Evolutionary conservation across 2,797 vertebrate species (phyloP).

Genomic region (Rhadinocentrus ornatus): DNA sequence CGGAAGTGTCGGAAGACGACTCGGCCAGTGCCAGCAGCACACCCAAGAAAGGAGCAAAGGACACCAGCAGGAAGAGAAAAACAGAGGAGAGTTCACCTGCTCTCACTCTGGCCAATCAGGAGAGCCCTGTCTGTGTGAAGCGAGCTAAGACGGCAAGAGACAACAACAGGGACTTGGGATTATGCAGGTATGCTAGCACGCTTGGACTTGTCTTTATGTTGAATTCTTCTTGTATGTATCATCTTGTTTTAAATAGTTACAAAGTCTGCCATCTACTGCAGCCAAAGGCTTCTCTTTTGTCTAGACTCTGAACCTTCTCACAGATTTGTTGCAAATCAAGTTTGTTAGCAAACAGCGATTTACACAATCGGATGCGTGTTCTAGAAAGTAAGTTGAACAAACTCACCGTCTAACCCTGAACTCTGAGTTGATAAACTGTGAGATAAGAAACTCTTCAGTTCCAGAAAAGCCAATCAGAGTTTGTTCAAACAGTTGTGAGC

Average conservation of each 20-base stretch:
- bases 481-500: not conserved
- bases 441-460: not conserved
- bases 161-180: conserved; percentile 91
- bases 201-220: conserved; percentile 33
- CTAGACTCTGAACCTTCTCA: not conserved
- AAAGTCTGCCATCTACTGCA: not conserved
- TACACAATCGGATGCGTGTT: not conserved
- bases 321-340: not conserved
- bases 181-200: conserved; percentile 89
- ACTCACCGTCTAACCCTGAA: not conserved
- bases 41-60: conserved; percentile 89
- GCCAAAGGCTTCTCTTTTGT: not conserved
- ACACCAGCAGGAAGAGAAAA: conserved; percentile 91
- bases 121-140: conserved; percentile 88
- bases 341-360: not conserved
- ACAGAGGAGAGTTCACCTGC: conserved; percentile 84
- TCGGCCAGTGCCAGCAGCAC: conserved; percentile 85
- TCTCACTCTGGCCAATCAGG: conserved; percentile 82
- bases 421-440: not conserved
- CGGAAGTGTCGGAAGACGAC: conserved; percentile 90
- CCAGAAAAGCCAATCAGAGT: not conserved
- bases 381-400: not conserved
- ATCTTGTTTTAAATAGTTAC: not conserved
- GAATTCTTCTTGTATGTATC: conserved; percentile 7
- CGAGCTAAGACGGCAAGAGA: conserved; percentile 91